These are phyloP conservation scores for Ischnus inquisitorius DNA, from an alignment of 2,888 invertebrate genomes.

Conservation along the genomic window DNA sequence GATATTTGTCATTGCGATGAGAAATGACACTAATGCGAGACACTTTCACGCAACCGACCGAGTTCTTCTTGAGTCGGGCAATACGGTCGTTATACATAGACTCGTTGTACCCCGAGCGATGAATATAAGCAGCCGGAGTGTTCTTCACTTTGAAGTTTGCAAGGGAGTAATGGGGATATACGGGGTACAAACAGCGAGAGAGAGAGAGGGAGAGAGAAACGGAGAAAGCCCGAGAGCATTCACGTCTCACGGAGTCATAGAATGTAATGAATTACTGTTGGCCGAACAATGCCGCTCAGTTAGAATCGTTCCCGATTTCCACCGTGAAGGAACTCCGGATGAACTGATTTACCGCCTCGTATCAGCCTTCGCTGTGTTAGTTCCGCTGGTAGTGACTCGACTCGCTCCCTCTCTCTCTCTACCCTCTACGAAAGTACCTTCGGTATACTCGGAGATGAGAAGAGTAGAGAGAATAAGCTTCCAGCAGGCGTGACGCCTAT, in stretches of 20 bases:
- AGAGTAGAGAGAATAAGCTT: conserved; percentile 12
- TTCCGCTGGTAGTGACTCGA: background rate
- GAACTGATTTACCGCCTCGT: conserved; percentile 77
- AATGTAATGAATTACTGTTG: conserved; percentile 81
- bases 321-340: conserved; percentile 69
- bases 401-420: background rate
- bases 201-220: no score
- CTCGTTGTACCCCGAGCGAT: conserved; percentile 1
- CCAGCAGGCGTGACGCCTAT: background rate
- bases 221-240: conserved; percentile 65
- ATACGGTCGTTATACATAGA: conserved; percentile 44
- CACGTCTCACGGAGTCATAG: conserved; percentile 77
- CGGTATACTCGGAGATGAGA: background rate
- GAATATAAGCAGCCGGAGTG: conserved; percentile 65
- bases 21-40: conserved; percentile 67
- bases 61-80: conserved; percentile 70
- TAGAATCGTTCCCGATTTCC: conserved; percentile 70
- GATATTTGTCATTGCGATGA: conserved; percentile 75
- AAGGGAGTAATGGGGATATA: conserved; percentile 32
- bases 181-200: no score
- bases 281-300: conserved; percentile 76
- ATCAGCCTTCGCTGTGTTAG: conserved; percentile 66
- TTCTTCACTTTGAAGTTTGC: conserved; percentile 49
- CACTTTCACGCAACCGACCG: conserved; percentile 73
- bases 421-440: background rate